Base-by-base conservation (phyloP, 1,140 invertebrate genomes). In the Plectrocnemia conspersa region DNA sequence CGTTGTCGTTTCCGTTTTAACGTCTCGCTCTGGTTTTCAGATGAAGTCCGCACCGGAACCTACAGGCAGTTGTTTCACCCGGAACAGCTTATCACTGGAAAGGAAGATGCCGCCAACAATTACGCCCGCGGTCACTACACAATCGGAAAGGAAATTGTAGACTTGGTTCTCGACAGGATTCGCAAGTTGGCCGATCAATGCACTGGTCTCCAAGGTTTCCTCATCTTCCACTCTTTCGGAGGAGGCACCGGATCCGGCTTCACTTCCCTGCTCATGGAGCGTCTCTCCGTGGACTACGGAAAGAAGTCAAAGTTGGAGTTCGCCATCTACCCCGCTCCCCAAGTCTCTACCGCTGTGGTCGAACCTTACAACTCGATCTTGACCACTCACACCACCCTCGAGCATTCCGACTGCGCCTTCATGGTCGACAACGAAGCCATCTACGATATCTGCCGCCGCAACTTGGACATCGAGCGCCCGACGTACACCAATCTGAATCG, bases 281-380 rank as follows among this genome's bases (percentile, higher is more conserved):
- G 88, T 52, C 77, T 93, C n/a, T 88, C 86, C 18, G 86, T 91
- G 1, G 89, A 93, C 62, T 93, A 90, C 69, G 89, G 89, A 32
- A 93, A 93, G 73, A 93, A 91, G 66, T 88, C 86, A 22, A 93
- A 92, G 69, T 75, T 93, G 27, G 88, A 93, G 71, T 93, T 93
- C 69, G 83, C 88, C 59, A 86, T 93, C 63, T 93, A 93, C 70
- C 91, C 91, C 19, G 89, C 91, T 9, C 91, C 90, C 15, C 89
- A 92, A 71, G 86, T 89, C 25, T 86, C 87, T n/a, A 89, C 88
- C 1, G 90, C 91, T 24, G 90, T 93, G 2, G 91, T 93, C 1
- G 90, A 93, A 69, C 90, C 91, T 1, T 93, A 93, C 77, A 93
- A 91, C 70, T 88, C 88, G 0, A 88, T 91, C 64, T 71, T 91